Conservation (phyloP, 2,888 invertebrate genomes). For the Dolichopus griseipennis region DNA sequence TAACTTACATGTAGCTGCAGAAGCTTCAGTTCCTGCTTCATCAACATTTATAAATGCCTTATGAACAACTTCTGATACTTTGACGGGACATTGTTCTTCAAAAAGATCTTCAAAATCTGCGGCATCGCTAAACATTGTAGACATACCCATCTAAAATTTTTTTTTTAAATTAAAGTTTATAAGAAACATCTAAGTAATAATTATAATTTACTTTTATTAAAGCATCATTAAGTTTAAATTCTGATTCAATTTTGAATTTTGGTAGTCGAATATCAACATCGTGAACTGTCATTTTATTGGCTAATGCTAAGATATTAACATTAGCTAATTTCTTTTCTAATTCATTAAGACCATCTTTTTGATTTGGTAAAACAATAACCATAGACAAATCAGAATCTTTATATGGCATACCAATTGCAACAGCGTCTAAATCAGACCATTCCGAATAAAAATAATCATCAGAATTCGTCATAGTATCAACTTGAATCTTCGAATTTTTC, state of each 20-base stretch:
- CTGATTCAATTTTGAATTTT: constrained; percentile 70
- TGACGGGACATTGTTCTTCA: constrained; percentile 43
- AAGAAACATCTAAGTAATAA: too few relatives aligned
- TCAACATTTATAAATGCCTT: constrained; percentile 81
- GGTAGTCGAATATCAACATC: constrained; percentile 58
- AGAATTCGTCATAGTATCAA: constrained; percentile 65
- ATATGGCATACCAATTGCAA: constrained; percentile 64
- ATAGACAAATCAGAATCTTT: constrained; percentile 59
- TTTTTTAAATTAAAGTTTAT: too few relatives aligned
- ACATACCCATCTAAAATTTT: constrained; percentile 56
- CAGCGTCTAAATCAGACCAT: constrained; percentile 45
- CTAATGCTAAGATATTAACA: constrained; percentile 48
- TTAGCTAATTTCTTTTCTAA: constrained; percentile 54
- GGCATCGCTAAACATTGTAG: constrained; percentile 50
- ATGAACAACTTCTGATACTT: constrained; percentile 65
- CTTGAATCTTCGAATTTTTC: constrained; percentile 40
- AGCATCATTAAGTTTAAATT: constrained; percentile 53
- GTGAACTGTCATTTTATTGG: constrained; percentile 41
- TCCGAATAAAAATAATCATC: constrained; percentile 45
- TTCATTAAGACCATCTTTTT: constrained; percentile 53
- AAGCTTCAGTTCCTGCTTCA: constrained; percentile 83
- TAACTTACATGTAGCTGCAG: constrained; percentile 59
- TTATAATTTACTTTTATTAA: constrained; percentile 52
- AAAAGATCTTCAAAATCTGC: constrained; percentile 58
- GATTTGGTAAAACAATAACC: constrained; percentile 65